Base-by-base conservation (phyloP, 2,888 invertebrate species). In the Nycteola revayana region DNA sequence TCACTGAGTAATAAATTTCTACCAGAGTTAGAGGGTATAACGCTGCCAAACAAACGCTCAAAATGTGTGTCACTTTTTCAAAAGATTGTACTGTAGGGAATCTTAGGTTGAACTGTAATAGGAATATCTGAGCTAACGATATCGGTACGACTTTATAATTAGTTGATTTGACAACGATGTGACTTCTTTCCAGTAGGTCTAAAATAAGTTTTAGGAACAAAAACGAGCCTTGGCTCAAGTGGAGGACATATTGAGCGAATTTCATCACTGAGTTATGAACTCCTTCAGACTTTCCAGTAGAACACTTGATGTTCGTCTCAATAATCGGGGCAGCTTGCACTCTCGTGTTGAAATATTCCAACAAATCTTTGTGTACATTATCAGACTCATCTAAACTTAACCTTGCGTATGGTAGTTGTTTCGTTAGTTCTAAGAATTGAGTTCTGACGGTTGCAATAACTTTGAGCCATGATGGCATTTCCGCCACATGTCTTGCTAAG, bases 1-100 rank as follows among this genome's bases (percentile, higher is more conserved):
- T 98, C 3, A 98, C 94, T 1, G 98, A 96, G 71, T 97, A 96
- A 75, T 95, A 98, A 60, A 99, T 96, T 83, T 98, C 98, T 32
- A 95, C 92, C 35, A 96, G 84, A 0, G 96, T 97, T 17, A 98
- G 80, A 0, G 98, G 98, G 76, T 96, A 96, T 6, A 98, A 88
- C 1, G 98, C 96, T 2, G 98, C 95, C 37, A 98, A 86, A 64
- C 98, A 96, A 0, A 97, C 95, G 59, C 96, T 95, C 7, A 99
- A 83, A 36, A 98, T 95, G 32, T 96, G 94, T 1, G 95, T 93
- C 1, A 96, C 94, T 75, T 95, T 96, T 58, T 97, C 96, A 75
- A 97, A 98, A 0, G 97, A 96, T 27, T 95, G 92, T 0, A 94
- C 92, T 0, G 97, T 97, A 3, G 97, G 97, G 71, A 98, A 99